Conservation (phyloP, 2,113 vertebrate species). For the Callopanchax toddi region DNA sequence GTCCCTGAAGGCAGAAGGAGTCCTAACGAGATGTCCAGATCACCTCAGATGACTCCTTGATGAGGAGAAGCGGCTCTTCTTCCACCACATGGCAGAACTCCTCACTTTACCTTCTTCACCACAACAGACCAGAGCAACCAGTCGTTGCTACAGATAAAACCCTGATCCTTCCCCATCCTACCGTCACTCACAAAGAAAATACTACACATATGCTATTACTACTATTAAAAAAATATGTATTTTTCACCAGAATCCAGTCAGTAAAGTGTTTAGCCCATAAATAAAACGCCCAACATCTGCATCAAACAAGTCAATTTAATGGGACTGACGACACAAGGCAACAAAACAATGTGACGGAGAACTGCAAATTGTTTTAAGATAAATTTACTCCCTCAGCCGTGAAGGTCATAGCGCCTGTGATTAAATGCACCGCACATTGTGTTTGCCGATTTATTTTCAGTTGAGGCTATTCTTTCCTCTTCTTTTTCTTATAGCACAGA, state of each 20-base stretch:
- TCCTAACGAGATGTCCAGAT: no score
- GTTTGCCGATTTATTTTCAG: constrained; percentile 60
- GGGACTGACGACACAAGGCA: constrained; percentile 25
- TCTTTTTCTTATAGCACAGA: constrained; percentile 49
- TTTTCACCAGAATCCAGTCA: not conserved
- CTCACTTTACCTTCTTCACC: no score
- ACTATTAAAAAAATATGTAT: no score
- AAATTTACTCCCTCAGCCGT: constrained; percentile 46
- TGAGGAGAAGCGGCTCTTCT: no score
- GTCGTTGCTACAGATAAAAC: no score
- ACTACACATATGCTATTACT: no score
- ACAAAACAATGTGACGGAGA: constrained; percentile 46
- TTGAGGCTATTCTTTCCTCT: constrained; percentile 42
- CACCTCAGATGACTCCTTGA: no score
- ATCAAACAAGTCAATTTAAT: constrained; percentile 24
- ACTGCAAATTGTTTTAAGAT: constrained; percentile 52
- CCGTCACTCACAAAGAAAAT: no score
- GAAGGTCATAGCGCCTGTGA: constrained; percentile 61
- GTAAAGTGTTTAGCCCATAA: not conserved
- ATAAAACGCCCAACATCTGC: constrained; percentile 18
- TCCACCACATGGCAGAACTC: no score
- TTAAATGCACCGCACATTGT: constrained; percentile 53
- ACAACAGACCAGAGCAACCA: no score
- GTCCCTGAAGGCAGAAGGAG: no score
- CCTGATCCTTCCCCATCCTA: no score